phyloP scores from a whole-genome alignment of 2,797 vertebrate species.

The Chrosomus eos region DNA sequence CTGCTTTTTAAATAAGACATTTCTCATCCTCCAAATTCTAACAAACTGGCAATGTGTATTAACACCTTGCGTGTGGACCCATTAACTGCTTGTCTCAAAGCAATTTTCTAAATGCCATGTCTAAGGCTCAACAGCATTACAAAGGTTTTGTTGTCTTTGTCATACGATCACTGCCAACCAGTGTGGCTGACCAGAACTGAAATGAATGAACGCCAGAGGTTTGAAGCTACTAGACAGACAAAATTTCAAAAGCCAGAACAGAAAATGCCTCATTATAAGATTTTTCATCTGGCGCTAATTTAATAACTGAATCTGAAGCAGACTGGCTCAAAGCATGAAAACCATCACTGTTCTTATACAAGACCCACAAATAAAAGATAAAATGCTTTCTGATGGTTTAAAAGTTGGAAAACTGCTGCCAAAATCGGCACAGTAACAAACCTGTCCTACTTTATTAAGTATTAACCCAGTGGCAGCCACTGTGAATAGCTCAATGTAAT shows the following conservation, averaged over 20 bases:
- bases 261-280: neutral
- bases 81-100: conserved; percentile 52
- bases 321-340: neutral
- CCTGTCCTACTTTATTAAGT: conserved; percentile 31
- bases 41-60: conserved; percentile 31
- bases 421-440: neutral
- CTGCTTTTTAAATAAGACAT: conserved; percentile 9
- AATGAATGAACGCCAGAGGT: conserved; percentile 43
- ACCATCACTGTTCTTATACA: neutral
- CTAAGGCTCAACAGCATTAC: conserved; percentile 33
- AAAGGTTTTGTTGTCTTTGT: conserved; percentile 40
- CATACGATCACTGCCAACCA: conserved; percentile 30
- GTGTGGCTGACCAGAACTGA: conserved; percentile 18
- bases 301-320: conserved; percentile 19
- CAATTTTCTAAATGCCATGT: conserved; percentile 47
- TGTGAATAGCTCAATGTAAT: conserved; percentile 44
- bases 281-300: conserved; percentile 10
- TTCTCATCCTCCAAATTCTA: neutral
- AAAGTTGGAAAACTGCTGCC: neutral
- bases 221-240: conserved; percentile 1
- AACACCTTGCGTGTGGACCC: conserved; percentile 37
- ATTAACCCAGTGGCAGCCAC: conserved; percentile 22
- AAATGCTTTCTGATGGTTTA: neutral
- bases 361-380: neutral
- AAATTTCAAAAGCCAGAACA: neutral